Base-by-base conservation (phyloP, 2,797 vertebrate genomes). In the Karalla daura region DNA sequence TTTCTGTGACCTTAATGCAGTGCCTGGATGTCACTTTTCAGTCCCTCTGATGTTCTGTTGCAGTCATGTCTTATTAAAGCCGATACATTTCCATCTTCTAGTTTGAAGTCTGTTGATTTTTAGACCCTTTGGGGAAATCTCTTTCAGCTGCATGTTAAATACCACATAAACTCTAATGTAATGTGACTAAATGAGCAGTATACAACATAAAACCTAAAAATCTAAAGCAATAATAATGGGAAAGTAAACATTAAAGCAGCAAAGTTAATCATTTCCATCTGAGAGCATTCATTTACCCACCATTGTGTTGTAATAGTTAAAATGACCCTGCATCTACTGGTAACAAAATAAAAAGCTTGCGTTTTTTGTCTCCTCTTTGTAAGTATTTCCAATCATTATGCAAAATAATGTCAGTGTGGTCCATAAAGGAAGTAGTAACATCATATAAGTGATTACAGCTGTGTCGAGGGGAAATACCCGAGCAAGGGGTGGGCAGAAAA, bases 401-500 rank as follows among this genome's bases (percentile, higher is more conserved):
- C 60, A 70, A 81, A 79, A 62, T 63, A 66, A 63, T 71, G 52
- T 65, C 30, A 75, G 59, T 50, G 71, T 32, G 51, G 64, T 66
- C 37, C 64, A 58, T 68, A 47, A 71, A 64, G 41, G 60, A 65
- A 61, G 60, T 50, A 7, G 44, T 50, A 67, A 14, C 70, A 43
- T 69, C 67, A 69, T 53, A 46, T 75, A 76, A 76, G 50, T 65
- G 73, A 83, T 74, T 44, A n/a, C 64, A 65, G 68, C 59, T 70
- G 72, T 53, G 62, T 74, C 25, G 53, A 28, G 9, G 69, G 70
- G 74, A 71, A 70, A 72, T 49, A 56, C 39, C 43, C 35, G 0
- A 39, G 55, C 18, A 37, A 35, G 67, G 53, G 39, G 75, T n/a
- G 63, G 72, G 45, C 65, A 79, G 53, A 69, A 49, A 70, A 74